Evolutionary conservation across 1,140 invertebrate genomes (phyloP).

Genomic region (Hydropsyche tenuis): DNA sequence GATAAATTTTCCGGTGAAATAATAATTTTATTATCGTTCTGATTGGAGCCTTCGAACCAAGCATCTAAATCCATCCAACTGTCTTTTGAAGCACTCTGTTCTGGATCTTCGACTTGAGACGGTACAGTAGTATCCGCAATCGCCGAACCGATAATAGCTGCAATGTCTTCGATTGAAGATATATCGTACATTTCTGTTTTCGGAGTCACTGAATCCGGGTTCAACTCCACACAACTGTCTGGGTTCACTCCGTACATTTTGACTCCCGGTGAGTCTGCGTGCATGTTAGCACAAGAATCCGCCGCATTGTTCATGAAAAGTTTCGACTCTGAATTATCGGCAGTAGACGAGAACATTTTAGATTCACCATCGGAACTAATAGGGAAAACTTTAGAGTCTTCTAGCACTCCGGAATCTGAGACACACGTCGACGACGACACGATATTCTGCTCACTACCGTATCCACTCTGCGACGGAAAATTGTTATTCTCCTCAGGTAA

Average conservation of each 20-base stretch:
- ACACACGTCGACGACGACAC: conserved; percentile 72
- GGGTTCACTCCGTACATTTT: conserved; percentile 57
- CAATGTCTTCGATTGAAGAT: conserved; percentile 80
- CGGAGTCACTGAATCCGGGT: conserved; percentile 58
- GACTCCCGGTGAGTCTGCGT: conserved; percentile 57
- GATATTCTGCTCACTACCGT: conserved; percentile 68
- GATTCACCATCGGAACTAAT: conserved; percentile 63
- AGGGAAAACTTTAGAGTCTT: conserved; percentile 59
- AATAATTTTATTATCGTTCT: conserved; percentile 66
- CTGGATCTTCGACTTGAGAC: conserved; percentile 70
- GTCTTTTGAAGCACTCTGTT: conserved; percentile 71
- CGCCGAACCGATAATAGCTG: conserved; percentile 86
- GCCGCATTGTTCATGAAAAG: conserved; percentile 56
- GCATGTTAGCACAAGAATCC: conserved; percentile 56
- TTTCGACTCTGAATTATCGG: conserved; percentile 61
- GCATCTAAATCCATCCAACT: conserved; percentile 84
- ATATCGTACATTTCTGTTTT: conserved; percentile 73
- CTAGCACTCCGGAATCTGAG: conserved; percentile 62
- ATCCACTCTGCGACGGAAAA: conserved; percentile 67
- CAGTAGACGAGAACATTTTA: conserved; percentile 66
- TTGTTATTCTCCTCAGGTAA: conserved; percentile 73
- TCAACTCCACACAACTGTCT: conserved; percentile 52
- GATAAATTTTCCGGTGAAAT: conserved; percentile 69
- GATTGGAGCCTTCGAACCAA: conserved; percentile 78
- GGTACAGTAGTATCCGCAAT: conserved; percentile 86